Conservation (phyloP, 2,797 vertebrate genomes). For the Aldrovandia affinis region DNA sequence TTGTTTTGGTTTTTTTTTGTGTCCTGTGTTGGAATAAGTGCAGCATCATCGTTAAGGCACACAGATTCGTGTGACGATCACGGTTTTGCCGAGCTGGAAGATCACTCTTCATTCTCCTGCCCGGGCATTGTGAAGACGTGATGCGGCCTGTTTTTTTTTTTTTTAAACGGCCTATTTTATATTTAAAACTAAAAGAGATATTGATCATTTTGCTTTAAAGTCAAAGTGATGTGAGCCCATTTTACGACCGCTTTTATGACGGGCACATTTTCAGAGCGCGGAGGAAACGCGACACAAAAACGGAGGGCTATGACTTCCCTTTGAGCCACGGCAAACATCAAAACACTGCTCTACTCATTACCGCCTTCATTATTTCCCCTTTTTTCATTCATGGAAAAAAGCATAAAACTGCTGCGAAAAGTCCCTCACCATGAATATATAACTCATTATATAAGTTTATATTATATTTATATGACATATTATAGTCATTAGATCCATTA, state of each 20-base stretch:
- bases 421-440: background rate
- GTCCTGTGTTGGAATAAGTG: background rate
- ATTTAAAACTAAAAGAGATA: background rate
- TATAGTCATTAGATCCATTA: no score
- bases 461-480: background rate
- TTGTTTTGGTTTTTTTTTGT: no score
- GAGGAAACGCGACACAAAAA: background rate
- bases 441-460: background rate
- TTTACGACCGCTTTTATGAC: background rate
- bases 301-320: background rate
- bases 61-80: no score
- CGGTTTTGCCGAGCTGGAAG: background rate
- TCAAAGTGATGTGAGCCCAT: background rate
- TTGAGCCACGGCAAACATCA: background rate
- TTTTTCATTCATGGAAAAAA: background rate
- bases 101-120: background rate
- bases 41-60: background rate
- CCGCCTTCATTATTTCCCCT: background rate
- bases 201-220: background rate
- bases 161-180: no score
- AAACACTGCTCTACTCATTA: background rate
- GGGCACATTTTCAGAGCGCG: background rate
- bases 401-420: background rate
- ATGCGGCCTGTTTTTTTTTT: no score
- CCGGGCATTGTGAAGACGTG: background rate